Conservation (phyloP, 2,797 vertebrate genomes). For the Eptatretus atami region DNA sequence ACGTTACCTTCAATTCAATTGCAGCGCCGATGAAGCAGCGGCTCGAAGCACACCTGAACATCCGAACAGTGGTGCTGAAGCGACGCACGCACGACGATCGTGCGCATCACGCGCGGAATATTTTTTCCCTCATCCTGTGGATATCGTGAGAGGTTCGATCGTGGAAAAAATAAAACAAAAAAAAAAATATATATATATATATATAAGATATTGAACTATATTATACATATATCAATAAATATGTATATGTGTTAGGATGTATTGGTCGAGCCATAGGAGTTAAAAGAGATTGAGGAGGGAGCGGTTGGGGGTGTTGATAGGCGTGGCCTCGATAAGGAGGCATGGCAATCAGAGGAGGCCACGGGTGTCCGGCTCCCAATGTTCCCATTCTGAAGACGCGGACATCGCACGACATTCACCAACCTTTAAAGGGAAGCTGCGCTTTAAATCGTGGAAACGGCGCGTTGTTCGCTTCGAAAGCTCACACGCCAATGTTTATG, state of each 20-base stretch:
- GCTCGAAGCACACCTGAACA: not conserved
- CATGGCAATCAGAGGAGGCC: not conserved
- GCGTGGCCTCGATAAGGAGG: not conserved
- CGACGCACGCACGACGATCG: not conserved
- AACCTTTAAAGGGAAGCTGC: too few relatives aligned
- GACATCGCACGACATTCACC: too few relatives aligned
- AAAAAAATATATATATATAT: not conserved
- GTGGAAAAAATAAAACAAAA: not conserved
- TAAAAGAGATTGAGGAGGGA: not conserved
- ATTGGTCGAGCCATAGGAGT: not conserved
- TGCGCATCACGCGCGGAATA: not conserved
- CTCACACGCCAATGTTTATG: too few relatives aligned
- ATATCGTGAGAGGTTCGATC: not conserved
- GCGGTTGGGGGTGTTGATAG: not conserved
- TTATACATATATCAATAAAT: slow-evolving; percentile 3
- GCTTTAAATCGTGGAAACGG: too few relatives aligned
- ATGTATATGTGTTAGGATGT: not conserved
- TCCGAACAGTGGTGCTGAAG: not conserved
- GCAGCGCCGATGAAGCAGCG: not conserved
- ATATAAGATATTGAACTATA: not conserved
- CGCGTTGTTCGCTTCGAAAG: too few relatives aligned
- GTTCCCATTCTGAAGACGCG: too few relatives aligned
- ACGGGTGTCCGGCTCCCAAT: too few relatives aligned
- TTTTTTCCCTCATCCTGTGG: not conserved
- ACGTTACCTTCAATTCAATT: not conserved